Evolutionary conservation across 2,113 vertebrate genomes (phyloP), one percentile per base, ranked within the genome.

Genomic region (Python bivittatus): DNA sequence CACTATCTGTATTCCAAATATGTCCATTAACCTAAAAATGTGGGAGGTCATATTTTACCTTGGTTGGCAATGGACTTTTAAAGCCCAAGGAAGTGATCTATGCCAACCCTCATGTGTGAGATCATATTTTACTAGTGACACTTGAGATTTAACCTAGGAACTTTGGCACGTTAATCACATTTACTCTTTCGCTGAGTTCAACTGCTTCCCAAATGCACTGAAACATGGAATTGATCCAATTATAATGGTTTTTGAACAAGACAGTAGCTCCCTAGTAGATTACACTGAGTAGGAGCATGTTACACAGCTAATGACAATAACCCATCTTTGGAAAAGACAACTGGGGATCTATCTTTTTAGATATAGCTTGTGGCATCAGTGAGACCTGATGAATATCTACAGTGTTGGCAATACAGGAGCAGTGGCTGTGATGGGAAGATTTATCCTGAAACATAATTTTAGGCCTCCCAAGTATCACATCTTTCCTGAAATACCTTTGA

Each of bases 401-500:
- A 33, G 9, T 10, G 38, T 17, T 79, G 72, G 33, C 17, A 38
- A 7, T 48, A 29, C 27, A n/a, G 33, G 27, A 25, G 11, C 9
- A 22, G 20, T 12, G 60, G 27, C 53, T 61, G 90, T 44, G 42
- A 60, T 38, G 54, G 54, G 42, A 92, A 88, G 54, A 20, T 60
- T 60, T 60, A n/a, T 27, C 29, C 68, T 83, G 38, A 79, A 92
- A 54, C 27, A 60, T 88, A 56, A 25, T 10, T 53, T 88, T 84
- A 0, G 1, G 11, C 64, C 68, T 60, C 29, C 86, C 38, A 42
- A 88, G 9, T 8, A 3, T 84, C 6, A 8, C 1, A 23, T 85
- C n/a, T 22, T 92, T 54, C 22, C 25, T 58, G n/a, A 17, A 52
- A 17, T 92, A 85, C 91, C 91, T 92, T 92, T 84, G 91, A 38